phyloP scores from a whole-genome alignment of 2,888 invertebrate genomes.

The Meta bourneti region DNA sequence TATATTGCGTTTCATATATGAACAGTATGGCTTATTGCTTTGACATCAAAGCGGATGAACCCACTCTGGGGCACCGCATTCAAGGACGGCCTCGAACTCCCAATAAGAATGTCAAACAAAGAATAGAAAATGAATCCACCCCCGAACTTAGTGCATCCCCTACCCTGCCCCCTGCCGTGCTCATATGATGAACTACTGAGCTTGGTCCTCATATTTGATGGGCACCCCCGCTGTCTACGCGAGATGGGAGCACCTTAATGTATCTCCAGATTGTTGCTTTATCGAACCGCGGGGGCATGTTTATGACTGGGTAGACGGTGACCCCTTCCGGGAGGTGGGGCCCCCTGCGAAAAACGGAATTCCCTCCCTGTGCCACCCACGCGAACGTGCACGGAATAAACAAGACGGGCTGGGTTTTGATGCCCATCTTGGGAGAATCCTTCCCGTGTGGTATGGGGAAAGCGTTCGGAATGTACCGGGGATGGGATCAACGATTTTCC shows the following conservation, averaged over 20 bases:
- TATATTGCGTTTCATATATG: no score
- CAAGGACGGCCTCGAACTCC: no score
- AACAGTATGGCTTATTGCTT: no score
- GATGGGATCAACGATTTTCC: no score
- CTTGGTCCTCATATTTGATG: slow-evolving; percentile 32
- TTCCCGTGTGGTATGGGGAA: not conserved
- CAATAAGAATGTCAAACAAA: no score
- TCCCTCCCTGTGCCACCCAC: not conserved
- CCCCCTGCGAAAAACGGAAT: not conserved
- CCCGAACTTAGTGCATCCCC: not conserved
- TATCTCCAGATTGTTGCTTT: slow-evolving; percentile 36
- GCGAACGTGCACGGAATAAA: not conserved
- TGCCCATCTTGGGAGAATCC: not conserved
- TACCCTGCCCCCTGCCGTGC: not conserved
- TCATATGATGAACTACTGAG: slow-evolving; percentile 10
- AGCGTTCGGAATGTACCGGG: not conserved
- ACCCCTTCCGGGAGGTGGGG: not conserved
- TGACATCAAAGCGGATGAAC: no score
- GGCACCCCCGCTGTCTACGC: slow-evolving; percentile 29
- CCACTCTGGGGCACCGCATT: no score
- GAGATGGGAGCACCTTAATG: slow-evolving; percentile 25
- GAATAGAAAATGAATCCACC: no score
- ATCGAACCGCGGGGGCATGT: slow-evolving; percentile 43
- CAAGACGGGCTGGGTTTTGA: not conserved
- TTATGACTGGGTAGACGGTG: slow-evolving; percentile 25